These are phyloP conservation scores for Malurus cyaneus DNA, from an alignment of 2,113 vertebrate genomes.

Conservation along the genomic window DNA sequence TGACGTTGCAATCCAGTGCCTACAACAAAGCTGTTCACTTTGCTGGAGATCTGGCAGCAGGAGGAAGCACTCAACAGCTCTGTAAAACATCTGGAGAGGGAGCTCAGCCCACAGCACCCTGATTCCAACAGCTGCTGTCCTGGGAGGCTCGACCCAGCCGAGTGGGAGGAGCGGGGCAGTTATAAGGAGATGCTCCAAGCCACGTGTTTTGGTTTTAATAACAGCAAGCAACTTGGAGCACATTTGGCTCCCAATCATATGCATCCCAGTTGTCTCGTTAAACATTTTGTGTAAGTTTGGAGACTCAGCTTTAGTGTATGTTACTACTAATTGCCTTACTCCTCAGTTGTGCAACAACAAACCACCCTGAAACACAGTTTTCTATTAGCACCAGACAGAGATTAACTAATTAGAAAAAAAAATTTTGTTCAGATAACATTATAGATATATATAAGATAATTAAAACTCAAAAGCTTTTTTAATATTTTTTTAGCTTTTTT, in stretches of 20 bases:
- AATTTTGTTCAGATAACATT: background rate
- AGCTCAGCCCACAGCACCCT: background rate
- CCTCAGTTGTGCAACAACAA: constrained; percentile 47
- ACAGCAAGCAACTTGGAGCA: background rate
- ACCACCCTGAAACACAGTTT: background rate
- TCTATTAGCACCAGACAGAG: background rate
- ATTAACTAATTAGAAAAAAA: constrained; percentile 36
- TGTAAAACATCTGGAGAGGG: background rate
- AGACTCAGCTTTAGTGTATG: constrained; percentile 17
- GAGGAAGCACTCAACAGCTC: background rate
- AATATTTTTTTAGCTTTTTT: no score
- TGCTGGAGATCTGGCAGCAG: background rate
- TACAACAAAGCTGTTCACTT: background rate
- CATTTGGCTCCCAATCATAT: background rate
- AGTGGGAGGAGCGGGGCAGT: background rate
- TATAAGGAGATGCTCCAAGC: background rate
- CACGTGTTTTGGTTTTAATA: background rate
- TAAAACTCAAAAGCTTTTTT: background rate
- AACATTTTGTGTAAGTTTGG: constrained; percentile 41
- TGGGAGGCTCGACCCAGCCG: background rate
- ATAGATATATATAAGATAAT: background rate
- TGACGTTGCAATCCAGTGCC: background rate
- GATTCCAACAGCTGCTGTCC: background rate
- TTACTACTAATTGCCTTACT: constrained; percentile 49
- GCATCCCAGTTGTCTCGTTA: constrained; percentile 43